Base-by-base conservation (phyloP, 2,113 vertebrate genomes). In the Hylia prasina region DNA sequence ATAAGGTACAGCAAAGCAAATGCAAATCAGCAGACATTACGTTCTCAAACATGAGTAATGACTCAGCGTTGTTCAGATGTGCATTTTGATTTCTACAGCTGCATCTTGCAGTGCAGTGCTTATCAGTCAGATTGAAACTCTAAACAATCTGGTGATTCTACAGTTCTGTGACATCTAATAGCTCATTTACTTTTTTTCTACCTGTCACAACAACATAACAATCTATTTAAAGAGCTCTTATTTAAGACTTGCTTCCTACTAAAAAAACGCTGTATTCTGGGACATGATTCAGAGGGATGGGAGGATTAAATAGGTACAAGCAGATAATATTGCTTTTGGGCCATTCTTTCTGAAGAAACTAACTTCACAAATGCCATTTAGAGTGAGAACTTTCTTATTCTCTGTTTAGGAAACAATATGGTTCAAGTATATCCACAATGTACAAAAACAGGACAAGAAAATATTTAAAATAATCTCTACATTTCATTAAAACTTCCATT, bases 41-140 rank as follows among this genome's bases (percentile, higher is more conserved):
- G 71, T 85, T 91, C 63, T 78, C 80, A 93, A 64, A 56, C 83
- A 95, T 20, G 70, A 64, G 50, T 95, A 94, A 92, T 96, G 84
- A 95, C 75, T 95, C 82, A 77, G 63, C 75, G 11, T 37, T 82
- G 85, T 66, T 94, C 89, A 89, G 64, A 90, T 92, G 79, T n/a
- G 37, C 70, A 82, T 94, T 96, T 95, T 78, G 73, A 90, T 72
- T 95, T 95, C 84, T 93, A 47, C 42, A 92, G 42, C 71, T 84
- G 89, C 76, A 94, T 64, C 92, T 91, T 88, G 37, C 81, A 89
- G 44, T 44, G 82, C 64, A 35, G 56, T 68, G 51, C 82, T 87
- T 87, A 83, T 83, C 93, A 81, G 72, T 87, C 76, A 96, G 77
- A 82, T 37, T 68, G 39, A 72, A 90, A 75, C 39, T 69, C 66